phyloP scores from a whole-genome alignment of 2,888 invertebrate genomes.

The Coenonympha glycerion region DNA sequence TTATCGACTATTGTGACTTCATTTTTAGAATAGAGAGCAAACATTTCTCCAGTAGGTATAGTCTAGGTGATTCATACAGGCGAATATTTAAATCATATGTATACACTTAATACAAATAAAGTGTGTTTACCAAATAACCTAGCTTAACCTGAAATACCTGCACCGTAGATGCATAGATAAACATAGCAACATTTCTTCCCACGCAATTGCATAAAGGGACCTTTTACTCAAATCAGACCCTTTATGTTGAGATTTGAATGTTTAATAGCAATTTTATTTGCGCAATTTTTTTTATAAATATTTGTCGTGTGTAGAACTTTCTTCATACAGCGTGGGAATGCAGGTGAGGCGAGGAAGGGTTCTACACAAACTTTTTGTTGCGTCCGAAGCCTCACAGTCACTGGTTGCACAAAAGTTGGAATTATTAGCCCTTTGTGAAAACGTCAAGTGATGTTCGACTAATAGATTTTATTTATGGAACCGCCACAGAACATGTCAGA shows the following conservation, averaged over 20 bases:
- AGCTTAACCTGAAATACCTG: too few species aligned
- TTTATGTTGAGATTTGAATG: slow-evolving; percentile 60
- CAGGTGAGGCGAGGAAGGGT: slow-evolving; percentile 76
- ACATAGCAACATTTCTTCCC: slow-evolving; percentile 41
- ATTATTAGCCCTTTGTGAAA: slow-evolving; percentile 59
- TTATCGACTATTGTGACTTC: too few species aligned
- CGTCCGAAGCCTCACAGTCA: slow-evolving; percentile 39
- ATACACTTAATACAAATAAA: too few species aligned
- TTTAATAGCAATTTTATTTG: slow-evolving; percentile 66
- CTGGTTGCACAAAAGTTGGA: slow-evolving; percentile 70
- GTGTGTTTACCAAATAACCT: too few species aligned
- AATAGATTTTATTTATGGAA: slow-evolving; percentile 73
- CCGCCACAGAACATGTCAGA: slow-evolving; percentile 47
- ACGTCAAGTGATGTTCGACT: slow-evolving; percentile 69
- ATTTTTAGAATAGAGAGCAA: too few species aligned
- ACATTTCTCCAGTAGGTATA: too few species aligned
- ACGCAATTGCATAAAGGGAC: slow-evolving; percentile 41
- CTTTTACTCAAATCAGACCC: slow-evolving; percentile 53
- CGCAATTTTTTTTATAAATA: slow-evolving; percentile 56
- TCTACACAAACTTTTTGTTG: slow-evolving; percentile 52
- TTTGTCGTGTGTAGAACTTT: slow-evolving; percentile 56
- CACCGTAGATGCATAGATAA: not conserved
- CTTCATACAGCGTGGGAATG: slow-evolving; percentile 70
- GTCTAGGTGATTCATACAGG: too few species aligned
- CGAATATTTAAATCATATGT: too few species aligned